phyloP scores from a whole-genome alignment of 1,140 invertebrate species.

The Ridgeia piscesae region DNA sequence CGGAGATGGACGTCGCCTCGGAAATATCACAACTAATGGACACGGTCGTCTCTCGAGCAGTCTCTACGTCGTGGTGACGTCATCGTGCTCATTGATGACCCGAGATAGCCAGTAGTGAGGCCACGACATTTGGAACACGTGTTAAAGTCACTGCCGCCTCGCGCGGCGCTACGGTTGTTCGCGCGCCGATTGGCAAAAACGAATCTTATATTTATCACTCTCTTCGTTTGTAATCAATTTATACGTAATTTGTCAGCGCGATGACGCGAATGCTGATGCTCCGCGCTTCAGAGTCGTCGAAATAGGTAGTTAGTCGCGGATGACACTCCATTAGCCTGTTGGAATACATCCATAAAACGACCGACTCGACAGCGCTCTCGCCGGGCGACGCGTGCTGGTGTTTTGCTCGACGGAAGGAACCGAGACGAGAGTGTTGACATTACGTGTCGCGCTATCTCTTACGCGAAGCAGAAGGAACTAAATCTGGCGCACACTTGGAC shows the following conservation, averaged over 20 bases:
- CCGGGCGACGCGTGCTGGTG: neutral
- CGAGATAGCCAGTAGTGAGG: neutral
- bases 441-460: neutral
- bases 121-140: neutral
- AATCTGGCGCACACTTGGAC: neutral
- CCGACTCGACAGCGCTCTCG: neutral
- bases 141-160: neutral
- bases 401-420: neutral
- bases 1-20: neutral
- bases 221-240: neutral
- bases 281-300: neutral
- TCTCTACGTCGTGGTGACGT: neutral
- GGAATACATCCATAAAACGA: neutral
- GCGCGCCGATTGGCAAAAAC: neutral
- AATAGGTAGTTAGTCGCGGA: neutral
- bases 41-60: neutral
- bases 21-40: neutral
- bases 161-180: neutral
- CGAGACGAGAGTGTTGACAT: neutral
- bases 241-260: neutral
- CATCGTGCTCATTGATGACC: neutral
- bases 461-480: neutral
- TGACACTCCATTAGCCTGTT: neutral
- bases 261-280: neutral
- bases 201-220: neutral